phyloP scores from a whole-genome alignment of 2,797 vertebrate genomes.

The Neostethus bicornis region DNA sequence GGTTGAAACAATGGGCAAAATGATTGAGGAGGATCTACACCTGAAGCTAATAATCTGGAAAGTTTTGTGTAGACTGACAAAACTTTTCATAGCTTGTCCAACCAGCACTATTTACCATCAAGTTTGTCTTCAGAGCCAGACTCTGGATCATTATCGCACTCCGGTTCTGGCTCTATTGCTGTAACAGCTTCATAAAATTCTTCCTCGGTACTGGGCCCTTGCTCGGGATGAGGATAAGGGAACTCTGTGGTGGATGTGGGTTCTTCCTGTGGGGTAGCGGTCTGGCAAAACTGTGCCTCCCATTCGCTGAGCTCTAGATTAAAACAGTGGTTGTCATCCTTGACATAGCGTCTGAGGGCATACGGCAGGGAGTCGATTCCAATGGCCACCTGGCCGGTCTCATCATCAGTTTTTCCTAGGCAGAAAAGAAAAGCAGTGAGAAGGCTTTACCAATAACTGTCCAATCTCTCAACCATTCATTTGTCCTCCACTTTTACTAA shows the following conservation, averaged over 20 bases:
- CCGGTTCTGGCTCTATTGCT: constrained; percentile 36
- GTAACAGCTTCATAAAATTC: constrained; percentile 34
- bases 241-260: constrained; percentile 35
- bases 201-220: constrained; percentile 43
- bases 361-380: constrained; percentile 85
- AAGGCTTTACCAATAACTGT: background rate
- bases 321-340: constrained; percentile 91
- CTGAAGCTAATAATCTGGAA: too few relatives aligned
- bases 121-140: constrained; percentile 10
- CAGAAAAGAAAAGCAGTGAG: background rate
- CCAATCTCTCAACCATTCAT: too few relatives aligned
- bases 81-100: too few relatives aligned
- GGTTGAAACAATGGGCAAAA: too few relatives aligned
- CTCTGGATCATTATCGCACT: constrained; percentile 34
- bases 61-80: too few relatives aligned
- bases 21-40: too few relatives aligned
- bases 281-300: constrained; percentile 92
- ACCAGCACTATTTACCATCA: constrained; percentile 55
- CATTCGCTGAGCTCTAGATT: constrained; percentile 92
- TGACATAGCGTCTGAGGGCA: constrained; percentile 85
- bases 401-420: constrained; percentile 78
- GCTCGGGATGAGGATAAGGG: constrained; percentile 54
- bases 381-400: constrained; percentile 79
- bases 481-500: too few relatives aligned
- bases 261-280: constrained; percentile 79